A percentile compares a stretch with the other conserved stretches of the same genome.
Evolutionary conservation across 1,140 invertebrate genomes (phyloP).

Genomic region (Planococcus citri): DNA sequence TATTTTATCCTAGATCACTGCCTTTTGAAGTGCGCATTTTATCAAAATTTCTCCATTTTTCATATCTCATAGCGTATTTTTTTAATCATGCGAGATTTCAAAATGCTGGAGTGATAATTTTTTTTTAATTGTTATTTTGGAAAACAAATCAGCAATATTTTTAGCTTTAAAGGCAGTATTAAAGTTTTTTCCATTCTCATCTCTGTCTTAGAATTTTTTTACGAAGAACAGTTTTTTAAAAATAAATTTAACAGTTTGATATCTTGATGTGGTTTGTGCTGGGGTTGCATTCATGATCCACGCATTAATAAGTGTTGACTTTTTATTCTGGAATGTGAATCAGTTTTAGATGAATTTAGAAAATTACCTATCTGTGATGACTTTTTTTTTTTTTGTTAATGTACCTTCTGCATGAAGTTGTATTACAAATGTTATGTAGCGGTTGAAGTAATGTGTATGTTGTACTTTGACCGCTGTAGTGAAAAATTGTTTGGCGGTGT

Average conservation of each 20-base stretch:
- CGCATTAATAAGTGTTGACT: neutral
- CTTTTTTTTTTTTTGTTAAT: constrained; percentile 12
- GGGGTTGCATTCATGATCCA: no score
- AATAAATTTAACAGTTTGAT: neutral
- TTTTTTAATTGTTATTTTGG: neutral
- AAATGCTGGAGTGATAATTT: neutral
- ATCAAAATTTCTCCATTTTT: neutral
- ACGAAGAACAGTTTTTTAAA: neutral
- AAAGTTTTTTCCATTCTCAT: neutral
- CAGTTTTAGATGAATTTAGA: neutral
- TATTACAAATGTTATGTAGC: constrained; percentile 10
- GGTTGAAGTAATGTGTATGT: no score
- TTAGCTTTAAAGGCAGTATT: constrained; percentile 7
- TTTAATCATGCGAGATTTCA: neutral
- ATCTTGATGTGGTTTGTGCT: neutral
- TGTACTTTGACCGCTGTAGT: neutral
- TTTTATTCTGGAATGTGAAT: neutral
- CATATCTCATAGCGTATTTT: neutral
- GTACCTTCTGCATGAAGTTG: neutral
- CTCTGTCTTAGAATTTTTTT: neutral
- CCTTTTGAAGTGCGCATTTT: neutral
- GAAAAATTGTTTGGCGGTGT: constrained; percentile 7
- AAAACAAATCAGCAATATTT: neutral
- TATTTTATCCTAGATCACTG: neutral
- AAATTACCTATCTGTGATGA: constrained; percentile 18